A percentile compares a stretch with the other conserved stretches of the same genome.
Evolutionary conservation across 2,113 vertebrate species (phyloP).

Genomic region (Clarias gariepinus): DNA sequence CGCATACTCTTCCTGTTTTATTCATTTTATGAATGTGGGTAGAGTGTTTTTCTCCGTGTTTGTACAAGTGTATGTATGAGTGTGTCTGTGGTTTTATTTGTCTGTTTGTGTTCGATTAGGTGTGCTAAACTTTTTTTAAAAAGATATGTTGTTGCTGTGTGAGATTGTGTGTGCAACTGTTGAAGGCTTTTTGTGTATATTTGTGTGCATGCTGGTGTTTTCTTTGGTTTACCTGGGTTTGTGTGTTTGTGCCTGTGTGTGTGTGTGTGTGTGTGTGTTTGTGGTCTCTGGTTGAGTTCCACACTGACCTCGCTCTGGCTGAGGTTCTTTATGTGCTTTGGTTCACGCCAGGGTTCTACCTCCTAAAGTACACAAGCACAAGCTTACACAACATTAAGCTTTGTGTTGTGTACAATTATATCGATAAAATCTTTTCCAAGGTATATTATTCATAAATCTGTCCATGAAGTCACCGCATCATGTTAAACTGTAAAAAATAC

Average conservation of each 20-base stretch:
- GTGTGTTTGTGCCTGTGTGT: background rate
- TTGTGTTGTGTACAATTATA: background rate
- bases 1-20: background rate
- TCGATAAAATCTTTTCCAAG: background rate
- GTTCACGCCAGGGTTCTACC: background rate
- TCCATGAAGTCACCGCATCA: background rate
- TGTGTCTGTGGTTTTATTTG: background rate
- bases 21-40: too few species aligned
- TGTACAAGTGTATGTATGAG: background rate
- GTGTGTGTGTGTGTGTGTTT: background rate
- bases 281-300: constrained; percentile 63
- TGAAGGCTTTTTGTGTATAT: background rate
- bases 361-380: background rate
- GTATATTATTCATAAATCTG: background rate
- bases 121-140: background rate
- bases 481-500: background rate
- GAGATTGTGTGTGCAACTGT: background rate
- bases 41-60: background rate
- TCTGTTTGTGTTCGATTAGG: background rate
- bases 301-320: constrained; percentile 56
- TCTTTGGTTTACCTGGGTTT: background rate
- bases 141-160: background rate
- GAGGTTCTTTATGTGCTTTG: constrained; percentile 41
- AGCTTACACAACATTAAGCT: background rate
- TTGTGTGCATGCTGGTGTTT: background rate